Base-by-base conservation (phyloP, 2,113 vertebrate species). In the Catharus fuscescens region DNA sequence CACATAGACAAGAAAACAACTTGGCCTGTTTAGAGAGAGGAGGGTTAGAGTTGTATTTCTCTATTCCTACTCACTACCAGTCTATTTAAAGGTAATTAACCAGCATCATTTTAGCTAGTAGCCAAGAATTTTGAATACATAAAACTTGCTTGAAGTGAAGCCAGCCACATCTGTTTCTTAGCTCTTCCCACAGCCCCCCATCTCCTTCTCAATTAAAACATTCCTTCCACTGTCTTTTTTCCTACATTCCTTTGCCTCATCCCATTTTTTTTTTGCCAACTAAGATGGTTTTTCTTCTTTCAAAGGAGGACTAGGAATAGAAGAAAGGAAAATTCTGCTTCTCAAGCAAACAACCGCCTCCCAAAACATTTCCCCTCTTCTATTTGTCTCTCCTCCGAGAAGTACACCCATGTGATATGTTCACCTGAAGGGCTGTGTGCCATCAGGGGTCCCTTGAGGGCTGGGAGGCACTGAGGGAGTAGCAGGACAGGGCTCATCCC, bases 121-220 rank as follows among this genome's bases (percentile, higher is more conserved):
- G 85, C 59, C 66, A 95, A 73, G 74, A 95, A 92, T 70, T 96
- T 62, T 4, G 7, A 92, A 87, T 32, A 31, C 66, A 73, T 44
- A 77, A 77, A 73, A 80, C 47, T 84, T 83, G 80, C 91, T 62
- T 95, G 93, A 95, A 95, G 93, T 67, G 56, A 94, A 91, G 89
- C 84, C 87, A 97, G 42, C 14, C 87, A 94, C 92, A 95, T 95
- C 93, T 96, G 94, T 77, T 96, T 94, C 91, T 94, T 60, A 62
- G 82, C 60, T 96, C 90, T 88, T 50, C 38, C n/a, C 53, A 15
- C 52, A 90, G 47, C 26, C 32, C 38, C 34, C 32, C 67, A 94
- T 64, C 84, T 52, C 32, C 54, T 83, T 57, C 77, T 57, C 91
- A 95, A 95, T 93, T 96, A 95, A 88, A 90, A 47, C 90, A 96